Percentiles rank a stretch among this genome's conserved stretches.
These are phyloP conservation scores for Galbula dea DNA, from an alignment of 2,113 vertebrate species.

Conservation along the genomic window DNA sequence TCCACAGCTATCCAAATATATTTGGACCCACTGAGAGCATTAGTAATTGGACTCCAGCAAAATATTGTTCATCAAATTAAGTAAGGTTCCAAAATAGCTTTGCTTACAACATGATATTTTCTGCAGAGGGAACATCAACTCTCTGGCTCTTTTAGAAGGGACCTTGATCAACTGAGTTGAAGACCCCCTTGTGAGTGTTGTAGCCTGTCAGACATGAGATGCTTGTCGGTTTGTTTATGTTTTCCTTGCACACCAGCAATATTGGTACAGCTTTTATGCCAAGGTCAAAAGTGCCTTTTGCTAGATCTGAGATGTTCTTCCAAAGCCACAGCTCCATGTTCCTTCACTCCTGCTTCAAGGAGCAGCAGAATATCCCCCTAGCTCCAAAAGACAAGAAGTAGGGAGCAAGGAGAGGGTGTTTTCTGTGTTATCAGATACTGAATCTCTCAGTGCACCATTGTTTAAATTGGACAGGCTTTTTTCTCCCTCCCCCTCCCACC, in stretches of 20 bases:
- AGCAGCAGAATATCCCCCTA: not conserved
- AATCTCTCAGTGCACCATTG: not conserved
- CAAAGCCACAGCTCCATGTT: not conserved
- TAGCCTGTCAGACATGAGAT: not conserved
- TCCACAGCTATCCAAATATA: not conserved
- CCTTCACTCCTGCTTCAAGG: not conserved
- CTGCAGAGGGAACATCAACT: not conserved
- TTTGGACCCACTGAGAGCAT: not conserved
- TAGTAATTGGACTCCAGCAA: not conserved
- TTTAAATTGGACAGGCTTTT: not conserved
- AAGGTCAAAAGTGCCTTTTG: not conserved
- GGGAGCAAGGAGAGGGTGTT: not conserved
- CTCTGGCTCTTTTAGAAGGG: not conserved
- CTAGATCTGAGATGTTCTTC: not conserved
- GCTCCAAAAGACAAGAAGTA: not conserved
- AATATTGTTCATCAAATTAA: not conserved
- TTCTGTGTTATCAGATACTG: not conserved
- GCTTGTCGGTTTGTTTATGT: not conserved
- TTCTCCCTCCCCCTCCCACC: accelerated
- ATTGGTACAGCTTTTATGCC: not conserved
- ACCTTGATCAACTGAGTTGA: not conserved
- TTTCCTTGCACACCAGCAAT: not conserved
- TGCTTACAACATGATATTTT: not conserved
- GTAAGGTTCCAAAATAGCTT: not conserved
- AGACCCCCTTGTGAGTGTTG: not conserved